Evolutionary conservation across 1,140 invertebrate genomes (phyloP), one percentile per base, ranked within the genome.

Genomic region (Metopolophium dirhodum): DNA sequence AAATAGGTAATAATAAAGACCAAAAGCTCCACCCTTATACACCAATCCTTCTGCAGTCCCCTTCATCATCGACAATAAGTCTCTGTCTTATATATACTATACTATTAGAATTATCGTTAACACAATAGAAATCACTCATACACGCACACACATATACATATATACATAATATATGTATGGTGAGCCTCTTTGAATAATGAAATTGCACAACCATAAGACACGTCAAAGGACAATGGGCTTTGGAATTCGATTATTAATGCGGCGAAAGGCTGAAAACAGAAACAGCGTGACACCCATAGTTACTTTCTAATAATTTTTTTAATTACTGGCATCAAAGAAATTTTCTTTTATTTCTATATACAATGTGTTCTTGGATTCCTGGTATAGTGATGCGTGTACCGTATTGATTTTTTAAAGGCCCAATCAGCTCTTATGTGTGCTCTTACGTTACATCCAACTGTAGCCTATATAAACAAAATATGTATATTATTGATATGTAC

Each of bases 181-280:
- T 83, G 47, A 83, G 91, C 49, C n/a, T 93, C 82, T 93, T 93
- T 86, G 91, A 93, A 93, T 93, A 93, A 93, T 93, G 91, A 93
- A 93, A 93, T 93, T 93, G 91, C 91, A 93, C 91, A 86, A 93
- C 91, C 91, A 93, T 93, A 93, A 93, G 91, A 93, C 91, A 93
- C 91, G 91, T 93, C 91, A 86, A 93, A 86, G 91, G 91, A 93
- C 91, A 93, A 93, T 93, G 49, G 91, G 91, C 77, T 86, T 86
- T 86, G 91, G 91, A 93, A 93, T 93, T 93, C 91, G 82, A 93
- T 93, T 93, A 93, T 93, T 93, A 86, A 93, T 86, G 91, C 91
- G 91, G 82, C 82, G 91, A 93, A 93, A 93, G 91, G 91, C 91
- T 93, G n/a, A 85, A 93, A 93, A 93, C 82, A 83, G 82, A 93